Evolutionary conservation across 2,113 vertebrate species (phyloP).

Genomic region (Orcinus orca): DNA sequence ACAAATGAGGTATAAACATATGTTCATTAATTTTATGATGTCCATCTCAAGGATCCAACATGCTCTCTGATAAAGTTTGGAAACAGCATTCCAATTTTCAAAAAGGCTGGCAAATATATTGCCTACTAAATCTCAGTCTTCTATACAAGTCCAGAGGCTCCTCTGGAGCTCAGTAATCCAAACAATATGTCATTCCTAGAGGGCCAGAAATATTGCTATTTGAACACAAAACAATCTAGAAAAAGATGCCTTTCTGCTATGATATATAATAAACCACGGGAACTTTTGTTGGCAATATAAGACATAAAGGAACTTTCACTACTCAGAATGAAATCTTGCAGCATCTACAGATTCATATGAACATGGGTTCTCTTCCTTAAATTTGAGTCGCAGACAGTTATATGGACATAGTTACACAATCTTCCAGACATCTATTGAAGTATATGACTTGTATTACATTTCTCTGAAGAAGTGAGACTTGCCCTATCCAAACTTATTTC

Average conservation of each 20-base stretch:
- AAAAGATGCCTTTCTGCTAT: constrained; percentile 51
- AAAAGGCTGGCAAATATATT: constrained; percentile 56
- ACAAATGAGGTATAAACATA: not conserved
- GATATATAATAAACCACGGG: constrained; percentile 57
- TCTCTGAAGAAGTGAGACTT: not conserved
- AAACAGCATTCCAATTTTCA: constrained; percentile 59
- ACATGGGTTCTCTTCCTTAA: not conserved
- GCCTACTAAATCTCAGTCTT: constrained; percentile 57
- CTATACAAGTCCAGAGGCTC: constrained; percentile 36
- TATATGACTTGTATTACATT: not conserved
- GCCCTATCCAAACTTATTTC: not conserved
- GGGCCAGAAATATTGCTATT: constrained; percentile 64
- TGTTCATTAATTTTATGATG: constrained; percentile 47
- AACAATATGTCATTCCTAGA: constrained; percentile 68
- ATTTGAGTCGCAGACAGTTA: not conserved
- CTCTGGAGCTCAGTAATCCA: constrained; percentile 62
- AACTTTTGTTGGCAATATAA: constrained; percentile 52
- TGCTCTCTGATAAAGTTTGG: constrained; percentile 48
- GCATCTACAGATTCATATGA: not conserved
- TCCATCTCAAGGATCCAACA: constrained; percentile 30
- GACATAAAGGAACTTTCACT: constrained; percentile 60
- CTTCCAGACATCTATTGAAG: constrained; percentile 1
- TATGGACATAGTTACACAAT: not conserved
- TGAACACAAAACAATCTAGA: constrained; percentile 45
- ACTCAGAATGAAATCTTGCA: constrained; percentile 36